phyloP scores from a whole-genome alignment of 2,797 vertebrate species.

The Gallinago stenura region DNA sequence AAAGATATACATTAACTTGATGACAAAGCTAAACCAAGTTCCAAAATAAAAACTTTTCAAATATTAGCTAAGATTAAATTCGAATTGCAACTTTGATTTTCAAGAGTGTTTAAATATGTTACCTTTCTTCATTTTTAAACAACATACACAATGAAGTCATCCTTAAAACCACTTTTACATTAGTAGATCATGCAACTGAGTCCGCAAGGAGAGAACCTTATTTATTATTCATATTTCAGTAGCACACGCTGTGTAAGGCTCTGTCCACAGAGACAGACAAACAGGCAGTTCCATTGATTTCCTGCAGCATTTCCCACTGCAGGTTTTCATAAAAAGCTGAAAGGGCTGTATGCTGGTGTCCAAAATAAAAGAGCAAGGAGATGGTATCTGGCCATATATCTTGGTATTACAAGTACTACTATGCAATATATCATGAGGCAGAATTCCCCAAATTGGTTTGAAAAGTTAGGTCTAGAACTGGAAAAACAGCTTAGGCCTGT shows the following conservation, averaged over 20 bases:
- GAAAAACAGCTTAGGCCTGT: neutral
- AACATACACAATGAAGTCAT: neutral
- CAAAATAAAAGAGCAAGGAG: neutral
- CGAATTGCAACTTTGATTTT: neutral
- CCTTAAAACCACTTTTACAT: neutral
- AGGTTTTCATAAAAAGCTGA: neutral
- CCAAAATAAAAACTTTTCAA: neutral
- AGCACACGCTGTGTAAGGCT: neutral
- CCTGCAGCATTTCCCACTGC: neutral
- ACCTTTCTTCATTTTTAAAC: slow-evolving; percentile 16
- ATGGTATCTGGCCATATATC: neutral
- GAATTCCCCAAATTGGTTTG: neutral
- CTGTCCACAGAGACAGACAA: neutral
- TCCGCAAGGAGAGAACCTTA: neutral
- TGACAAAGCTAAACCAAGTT: neutral
- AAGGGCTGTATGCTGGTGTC: neutral
- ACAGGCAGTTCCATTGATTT: neutral
- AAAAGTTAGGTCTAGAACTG: neutral
- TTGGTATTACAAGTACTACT: neutral
- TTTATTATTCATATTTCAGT: slow-evolving; percentile 28
- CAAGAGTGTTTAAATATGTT: neutral
- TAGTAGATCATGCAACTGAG: neutral
- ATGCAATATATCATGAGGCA: accelerated
- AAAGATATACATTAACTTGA: neutral
- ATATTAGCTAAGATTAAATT: neutral